Base-by-base conservation (phyloP, 2,888 invertebrate species). In the Lacanobia wlatinum region DNA sequence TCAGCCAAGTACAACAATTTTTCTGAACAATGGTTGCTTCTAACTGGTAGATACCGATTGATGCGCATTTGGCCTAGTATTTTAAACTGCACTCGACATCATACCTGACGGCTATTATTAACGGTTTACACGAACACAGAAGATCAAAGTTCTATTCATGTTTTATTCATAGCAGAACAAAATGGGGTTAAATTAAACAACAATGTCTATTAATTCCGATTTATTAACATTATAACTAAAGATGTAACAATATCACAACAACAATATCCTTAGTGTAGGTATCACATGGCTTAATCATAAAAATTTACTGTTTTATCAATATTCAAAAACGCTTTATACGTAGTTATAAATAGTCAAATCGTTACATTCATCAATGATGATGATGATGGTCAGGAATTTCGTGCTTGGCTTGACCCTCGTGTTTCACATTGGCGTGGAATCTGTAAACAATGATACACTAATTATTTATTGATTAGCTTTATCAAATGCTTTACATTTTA, bases 351-450 rank as follows among this genome's bases (percentile, higher is more conserved):
- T 88, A 92, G 67, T 75, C 88, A 90, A 74, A 74, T 84, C 3
- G 16, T 58, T 16, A 18, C 7, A 65, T 12, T 16, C 61, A 70
- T 82, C n/a, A 86, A n/a, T 82, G 73, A 56, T 84, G 79, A 34
- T 82, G 55, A 34, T 82, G 67, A 21, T 84, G 78, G 65, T 84
- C 61, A 46, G 78, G 84, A 21, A 79, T 69, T 23, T 79, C 72
- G 78, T 88, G 88, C 65, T 79, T 78, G 43, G 86, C 81, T 59
- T 88, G 87, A 48, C 89, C 88, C 55, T 88, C 80, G 40, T 76
- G 76, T 53, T 78, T 77, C 21, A 87, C 87, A 38, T 72, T 72
- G 14, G 85, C 83, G 65, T 85, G 72, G 68, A 86, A 87, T 65
- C 87, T 80, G 40, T 56, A 43, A 67, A 58, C 38, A 73, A 59